Base-by-base conservation (phyloP, 2,888 invertebrate species). In the Stenodera caucasica region DNA sequence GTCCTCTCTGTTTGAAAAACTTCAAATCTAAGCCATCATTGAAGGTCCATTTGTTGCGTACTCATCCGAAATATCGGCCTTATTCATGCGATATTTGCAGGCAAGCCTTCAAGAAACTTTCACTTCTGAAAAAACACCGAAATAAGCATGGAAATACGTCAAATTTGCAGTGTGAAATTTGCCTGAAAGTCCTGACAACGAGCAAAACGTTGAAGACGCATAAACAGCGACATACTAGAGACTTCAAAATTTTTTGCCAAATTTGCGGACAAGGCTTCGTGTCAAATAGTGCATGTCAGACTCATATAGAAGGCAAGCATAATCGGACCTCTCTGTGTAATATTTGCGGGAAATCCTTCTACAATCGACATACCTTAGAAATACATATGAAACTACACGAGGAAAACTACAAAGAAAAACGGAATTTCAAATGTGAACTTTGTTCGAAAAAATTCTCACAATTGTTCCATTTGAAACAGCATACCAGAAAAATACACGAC, bases 201-300 rank as follows among this genome's bases (percentile, higher is more conserved):
- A 26, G 5, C 26, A 4, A 26, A 4, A 4, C 26, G 26, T 26
- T 26, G 26, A 26, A 26, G 5, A 5, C 5, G 3, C 26, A 26
- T 26, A 2, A 26, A 26, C 5, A 4, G 26, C 15, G 84, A 83
- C 56, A 82, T 81, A 8, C 8, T 2, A 0, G 82, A 82, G 30
- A 82, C 80, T 61, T 82, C 37, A 37, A 81, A 61, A 83, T n/a
- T 37, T 14, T 32, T 12, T 58, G 58, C 49, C 23, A 58, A 11
- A 29, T n/a, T 14, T 58, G 58, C 35, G 49, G 32, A 14, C 29
- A 56, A 32, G 30, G 15, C 6, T 56, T 56, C 26, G 35, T 6
- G 14, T 72, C 72, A 0, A 71, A 70, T 49, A 71, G 6, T 21
- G 45, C 21, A n/a, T 45, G n/a, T 11, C 29, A 33, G 1, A 3